These are phyloP conservation scores for Lasioglossum vierecki DNA, from an alignment of 2,888 invertebrate species.

Conservation along the genomic window DNA sequence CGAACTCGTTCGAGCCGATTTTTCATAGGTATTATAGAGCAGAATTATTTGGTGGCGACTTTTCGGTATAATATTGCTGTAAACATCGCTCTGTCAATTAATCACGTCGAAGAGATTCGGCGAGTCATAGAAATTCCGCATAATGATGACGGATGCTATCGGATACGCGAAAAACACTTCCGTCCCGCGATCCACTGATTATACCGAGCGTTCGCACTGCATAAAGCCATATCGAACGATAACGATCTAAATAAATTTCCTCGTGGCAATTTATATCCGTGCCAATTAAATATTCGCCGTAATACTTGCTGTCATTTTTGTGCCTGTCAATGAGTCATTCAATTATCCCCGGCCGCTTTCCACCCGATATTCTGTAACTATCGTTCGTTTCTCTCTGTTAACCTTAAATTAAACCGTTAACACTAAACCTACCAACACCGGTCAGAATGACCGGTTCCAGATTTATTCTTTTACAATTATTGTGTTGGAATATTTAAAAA, in stretches of 20 bases:
- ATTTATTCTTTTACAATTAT: too few species aligned
- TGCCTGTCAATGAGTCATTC: neutral
- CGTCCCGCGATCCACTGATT: neutral
- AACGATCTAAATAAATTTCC: neutral
- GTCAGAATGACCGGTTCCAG: too few species aligned
- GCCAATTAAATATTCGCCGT: neutral
- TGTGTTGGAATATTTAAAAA: too few species aligned
- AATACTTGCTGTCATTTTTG: neutral
- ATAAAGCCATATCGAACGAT: neutral
- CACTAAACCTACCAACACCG: too few species aligned
- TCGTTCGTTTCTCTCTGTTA: too few species aligned
- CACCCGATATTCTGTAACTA: too few species aligned
- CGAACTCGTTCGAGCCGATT: too few species aligned
- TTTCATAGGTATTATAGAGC: too few species aligned
- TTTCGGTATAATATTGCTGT: neutral
- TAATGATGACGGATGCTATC: slow-evolving; percentile 38
- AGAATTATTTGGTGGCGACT: neutral
- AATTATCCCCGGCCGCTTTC: neutral
- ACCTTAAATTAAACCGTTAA: too few species aligned
- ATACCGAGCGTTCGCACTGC: neutral
- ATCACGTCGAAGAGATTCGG: slow-evolving; percentile 20
- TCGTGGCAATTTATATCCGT: neutral
- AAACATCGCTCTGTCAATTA: slow-evolving; percentile 28
- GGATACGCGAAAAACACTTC: slow-evolving; percentile 11
- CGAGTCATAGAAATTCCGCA: slow-evolving; percentile 20